Conservation (phyloP, 1,140 invertebrate species). For the Drosophila kanapiae region DNA sequence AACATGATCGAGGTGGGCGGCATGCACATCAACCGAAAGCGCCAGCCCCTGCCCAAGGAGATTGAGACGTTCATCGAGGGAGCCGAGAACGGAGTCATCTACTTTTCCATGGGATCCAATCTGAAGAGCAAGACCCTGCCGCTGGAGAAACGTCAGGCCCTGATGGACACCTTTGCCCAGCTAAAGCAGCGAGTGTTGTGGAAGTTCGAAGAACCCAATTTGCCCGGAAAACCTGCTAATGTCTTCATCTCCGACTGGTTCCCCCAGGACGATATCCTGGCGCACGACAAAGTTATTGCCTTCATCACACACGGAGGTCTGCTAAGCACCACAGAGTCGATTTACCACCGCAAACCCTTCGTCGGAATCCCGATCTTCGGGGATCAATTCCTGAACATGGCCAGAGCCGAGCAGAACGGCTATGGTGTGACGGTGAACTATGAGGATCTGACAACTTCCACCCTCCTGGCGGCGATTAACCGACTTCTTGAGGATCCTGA, state of each 20-base stretch:
- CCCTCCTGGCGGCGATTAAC: constrained; percentile 55
- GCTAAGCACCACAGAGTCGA: constrained; percentile 90
- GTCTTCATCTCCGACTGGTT: constrained; percentile 89
- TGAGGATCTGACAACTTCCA: constrained; percentile 49
- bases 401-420: constrained; percentile 85
- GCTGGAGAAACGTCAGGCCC: constrained; percentile 85
- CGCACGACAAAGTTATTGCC: constrained; percentile 89
- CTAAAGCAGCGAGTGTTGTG: constrained; percentile 88
- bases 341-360: constrained; percentile 90
- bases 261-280: constrained; percentile 90
- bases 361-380: constrained; percentile 90
- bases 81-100: constrained; percentile 87
- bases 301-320: constrained; percentile 92
- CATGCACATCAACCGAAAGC: constrained; percentile 85
- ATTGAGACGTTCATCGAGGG: constrained; percentile 87
- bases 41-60: constrained; percentile 84
- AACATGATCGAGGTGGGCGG: constrained; percentile 88
- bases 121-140: constrained; percentile 87
- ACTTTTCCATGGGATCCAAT: constrained; percentile 89
- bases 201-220: constrained; percentile 89
- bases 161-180: constrained; percentile 87
- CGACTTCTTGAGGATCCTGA: constrained; percentile 57
- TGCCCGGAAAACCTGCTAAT: constrained; percentile 87
- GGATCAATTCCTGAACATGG: constrained; percentile 88
- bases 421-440: constrained; percentile 84